phyloP scores from a whole-genome alignment of 2,888 invertebrate species.

The Trilocha varians region DNA sequence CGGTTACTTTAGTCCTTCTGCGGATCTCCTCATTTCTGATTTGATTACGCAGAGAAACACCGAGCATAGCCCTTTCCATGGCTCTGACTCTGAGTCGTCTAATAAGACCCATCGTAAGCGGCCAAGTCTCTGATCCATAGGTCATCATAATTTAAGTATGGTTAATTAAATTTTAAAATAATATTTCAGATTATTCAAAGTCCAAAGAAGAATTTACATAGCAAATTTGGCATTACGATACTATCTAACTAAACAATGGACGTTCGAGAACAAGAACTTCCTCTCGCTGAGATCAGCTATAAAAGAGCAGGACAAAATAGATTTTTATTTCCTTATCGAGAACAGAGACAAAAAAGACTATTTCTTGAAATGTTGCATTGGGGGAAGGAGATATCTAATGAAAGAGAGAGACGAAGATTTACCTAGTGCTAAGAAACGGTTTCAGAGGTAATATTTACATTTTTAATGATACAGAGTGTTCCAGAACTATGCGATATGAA shows the following conservation, averaged over 20 bases:
- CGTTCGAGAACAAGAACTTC: constrained; percentile 78
- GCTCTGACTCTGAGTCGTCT: too few relatives aligned
- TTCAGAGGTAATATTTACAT: constrained; percentile 50
- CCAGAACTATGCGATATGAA: too few relatives aligned
- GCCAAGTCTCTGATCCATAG: too few relatives aligned
- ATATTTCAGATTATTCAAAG: constrained; percentile 78
- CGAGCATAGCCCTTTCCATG: too few relatives aligned
- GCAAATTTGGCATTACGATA: constrained; percentile 81
- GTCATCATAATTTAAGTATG: too few relatives aligned
- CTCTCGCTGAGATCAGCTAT: constrained; percentile 64
- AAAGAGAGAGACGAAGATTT: constrained; percentile 76
- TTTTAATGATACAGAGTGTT: too few relatives aligned
- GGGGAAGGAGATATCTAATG: constrained; percentile 77
- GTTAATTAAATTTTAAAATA: too few relatives aligned
- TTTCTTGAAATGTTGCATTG: constrained; percentile 70
- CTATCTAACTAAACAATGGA: constrained; percentile 86
- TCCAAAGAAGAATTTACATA: constrained; percentile 86
- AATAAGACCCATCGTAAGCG: too few relatives aligned
- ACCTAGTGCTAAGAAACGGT: constrained; percentile 64
- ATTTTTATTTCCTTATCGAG: constrained; percentile 75
- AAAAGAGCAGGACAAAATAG: constrained; percentile 55
- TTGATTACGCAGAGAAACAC: too few relatives aligned
- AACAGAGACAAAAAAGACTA: constrained; percentile 65
- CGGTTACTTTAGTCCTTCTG: too few relatives aligned
- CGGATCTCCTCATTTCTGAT: too few relatives aligned